Base-by-base conservation (phyloP, 2,797 vertebrate species). In the Platyrinchus mystaceus region DNA sequence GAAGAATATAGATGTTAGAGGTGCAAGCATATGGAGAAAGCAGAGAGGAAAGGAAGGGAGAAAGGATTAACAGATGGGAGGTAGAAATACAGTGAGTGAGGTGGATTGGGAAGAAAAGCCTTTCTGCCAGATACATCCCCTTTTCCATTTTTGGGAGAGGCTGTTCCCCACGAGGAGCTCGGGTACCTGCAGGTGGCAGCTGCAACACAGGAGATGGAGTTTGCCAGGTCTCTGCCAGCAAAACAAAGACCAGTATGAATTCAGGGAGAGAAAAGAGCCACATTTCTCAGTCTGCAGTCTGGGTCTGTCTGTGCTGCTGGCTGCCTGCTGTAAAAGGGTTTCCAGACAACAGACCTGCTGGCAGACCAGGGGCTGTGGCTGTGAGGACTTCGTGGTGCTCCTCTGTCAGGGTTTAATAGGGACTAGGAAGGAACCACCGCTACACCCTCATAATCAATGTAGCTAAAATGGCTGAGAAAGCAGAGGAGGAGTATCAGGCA, bases 151-250 rank as follows among this genome's bases (percentile, higher is more conserved):
- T 43, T 0, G 0, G 10, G 47, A 78, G 74, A 85, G 28, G 44
- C 58, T 44, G 52, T 44, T 93, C 59, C 24, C 24, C 32, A 59
- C 0, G 0, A 82, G 87, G 70, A 94, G 37, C 44, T 58, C 0
- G 2, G 27, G 37, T 23, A 46, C 92, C 94, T 89, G 94, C 81
- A 95, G 90, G 28, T 95, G 93, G 92, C 95, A 95, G 92, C 68
- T 89, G 84, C 0, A 3, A 53, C 84, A 83, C 60, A 32, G 75
- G 84, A 89, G 81, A 85, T 60, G 4, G 34, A 39, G 19, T 36
- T 66, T 66, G 34, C 28, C 28, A 44, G 28, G 22, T 59, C 85
- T 89, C 75, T 0, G 1, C 37, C 70, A 66, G 59, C 43, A 89
- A 76, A 76, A 73, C 46, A 66, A 84, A 84, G 53, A 71, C 23